phyloP scores from a whole-genome alignment of 2,888 invertebrate genomes.

The Cabera pusaria region DNA sequence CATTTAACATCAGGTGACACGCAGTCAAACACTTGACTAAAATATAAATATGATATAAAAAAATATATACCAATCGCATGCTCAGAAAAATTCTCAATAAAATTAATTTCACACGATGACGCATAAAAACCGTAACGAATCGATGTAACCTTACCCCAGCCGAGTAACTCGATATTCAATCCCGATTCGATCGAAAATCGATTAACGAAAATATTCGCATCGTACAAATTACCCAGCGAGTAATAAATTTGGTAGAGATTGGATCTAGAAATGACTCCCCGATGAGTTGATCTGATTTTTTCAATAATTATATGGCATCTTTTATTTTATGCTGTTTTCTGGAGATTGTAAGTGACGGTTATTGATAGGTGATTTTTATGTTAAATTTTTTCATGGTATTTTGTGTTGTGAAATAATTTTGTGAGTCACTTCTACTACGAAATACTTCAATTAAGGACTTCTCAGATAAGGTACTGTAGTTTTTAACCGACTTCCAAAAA shows the following conservation, averaged over 20 bases:
- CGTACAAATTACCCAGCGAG: slow-evolving; percentile 7
- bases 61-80: too few species aligned
- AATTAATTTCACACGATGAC: too few species aligned
- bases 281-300: slow-evolving; percentile 14
- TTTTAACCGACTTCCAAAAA: too few species aligned
- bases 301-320: neutral
- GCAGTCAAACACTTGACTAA: too few species aligned
- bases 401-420: too few species aligned
- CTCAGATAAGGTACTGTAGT: too few species aligned
- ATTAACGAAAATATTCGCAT: slow-evolving; percentile 7
- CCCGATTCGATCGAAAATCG: slow-evolving; percentile 10
- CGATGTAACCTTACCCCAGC: slow-evolving; percentile 2
- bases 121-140: neutral
- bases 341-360: slow-evolving; percentile 4
- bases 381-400: too few species aligned
- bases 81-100: too few species aligned
- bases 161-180: slow-evolving; percentile 11
- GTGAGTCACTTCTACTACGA: too few species aligned
- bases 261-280: slow-evolving; percentile 25
- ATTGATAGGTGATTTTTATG: slow-evolving; percentile 2
- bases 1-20: too few species aligned
- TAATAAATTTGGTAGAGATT: slow-evolving; percentile 19
- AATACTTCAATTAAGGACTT: too few species aligned
- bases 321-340: slow-evolving; percentile 1
- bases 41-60: too few species aligned